A percentile compares a stretch with the other conserved stretches of the same genome.
Conservation (phyloP, 2,888 invertebrate genomes). For the Helleia helle region DNA sequence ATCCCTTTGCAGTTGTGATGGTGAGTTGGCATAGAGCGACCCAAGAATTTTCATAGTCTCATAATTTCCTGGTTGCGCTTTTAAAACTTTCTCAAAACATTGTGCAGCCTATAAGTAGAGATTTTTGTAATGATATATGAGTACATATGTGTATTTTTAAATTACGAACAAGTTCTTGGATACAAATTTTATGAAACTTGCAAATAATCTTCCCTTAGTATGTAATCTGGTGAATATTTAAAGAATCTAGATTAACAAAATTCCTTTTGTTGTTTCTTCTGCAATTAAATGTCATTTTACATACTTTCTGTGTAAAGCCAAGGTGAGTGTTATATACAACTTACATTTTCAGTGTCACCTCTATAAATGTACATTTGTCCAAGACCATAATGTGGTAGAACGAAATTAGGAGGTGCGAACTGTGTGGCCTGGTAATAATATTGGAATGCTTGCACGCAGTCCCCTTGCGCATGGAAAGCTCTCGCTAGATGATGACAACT, state of each 20-base stretch:
- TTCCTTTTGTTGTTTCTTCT: too few species aligned
- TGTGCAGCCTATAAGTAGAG: constrained; percentile 91
- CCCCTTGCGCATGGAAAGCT: constrained; percentile 95
- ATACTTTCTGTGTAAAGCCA: too few species aligned
- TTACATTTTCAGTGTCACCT: constrained; percentile 94
- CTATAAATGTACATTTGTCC: constrained; percentile 99
- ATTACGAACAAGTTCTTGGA: too few species aligned
- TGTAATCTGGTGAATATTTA: too few species aligned
- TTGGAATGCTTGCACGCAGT: constrained; percentile 98
- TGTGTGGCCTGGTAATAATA: constrained; percentile 99
- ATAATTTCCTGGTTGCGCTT: constrained; percentile 97
- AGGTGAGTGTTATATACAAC: constrained; percentile 31
- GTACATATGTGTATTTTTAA: too few species aligned
- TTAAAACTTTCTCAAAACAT: constrained; percentile 98
- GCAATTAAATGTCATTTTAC: too few species aligned
- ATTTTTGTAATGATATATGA: too few species aligned
- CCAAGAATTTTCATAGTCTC: constrained; percentile 99
- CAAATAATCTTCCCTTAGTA: too few species aligned
- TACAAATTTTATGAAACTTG: too few species aligned
- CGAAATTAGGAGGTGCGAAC: constrained; percentile 95
- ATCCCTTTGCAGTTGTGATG: constrained; percentile 91
- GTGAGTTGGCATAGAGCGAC: constrained; percentile 93
- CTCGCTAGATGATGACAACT: constrained; percentile 98
- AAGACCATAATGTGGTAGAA: constrained; percentile 96
- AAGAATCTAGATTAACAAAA: too few species aligned